These are phyloP conservation scores for Caloenas nicobarica DNA, from an alignment of 2,113 vertebrate genomes.

Conservation along the genomic window DNA sequence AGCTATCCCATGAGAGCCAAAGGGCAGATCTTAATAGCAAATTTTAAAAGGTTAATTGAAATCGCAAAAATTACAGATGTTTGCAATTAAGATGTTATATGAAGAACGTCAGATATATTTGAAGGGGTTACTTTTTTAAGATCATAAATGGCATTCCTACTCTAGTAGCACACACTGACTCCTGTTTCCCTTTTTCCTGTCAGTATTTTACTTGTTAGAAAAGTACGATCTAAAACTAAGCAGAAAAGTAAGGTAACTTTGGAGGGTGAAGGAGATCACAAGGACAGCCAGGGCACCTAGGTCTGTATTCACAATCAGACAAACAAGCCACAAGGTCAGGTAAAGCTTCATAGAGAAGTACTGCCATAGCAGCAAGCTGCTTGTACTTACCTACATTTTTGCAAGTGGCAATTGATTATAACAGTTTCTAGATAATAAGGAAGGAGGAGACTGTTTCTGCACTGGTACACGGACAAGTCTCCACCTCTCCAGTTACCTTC, in stretches of 20 bases:
- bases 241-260: neutral
- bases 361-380: neutral
- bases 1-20: conserved; percentile 33
- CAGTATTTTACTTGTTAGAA: neutral
- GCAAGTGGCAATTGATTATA: neutral
- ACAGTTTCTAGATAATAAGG: neutral
- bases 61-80: conserved; percentile 57
- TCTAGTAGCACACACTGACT: neutral
- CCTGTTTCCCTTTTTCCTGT: neutral
- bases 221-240: neutral
- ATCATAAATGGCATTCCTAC: neutral
- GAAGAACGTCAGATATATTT: neutral
- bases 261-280: neutral
- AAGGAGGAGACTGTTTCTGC: neutral
- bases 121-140: neutral
- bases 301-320: neutral
- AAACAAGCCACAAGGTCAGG: neutral
- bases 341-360: neutral
- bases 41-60: conserved; percentile 57
- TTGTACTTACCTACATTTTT: neutral
- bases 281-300: neutral
- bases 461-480: neutral
- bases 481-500: neutral
- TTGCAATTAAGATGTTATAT: conserved; percentile 52
- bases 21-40: conserved; percentile 30